phyloP scores from a whole-genome alignment of 2,113 vertebrate species.

The Xenopus tropicalis region UCB_Xtro_10.0 CM004443.2:147095001-147095500 shows the following conservation, averaged over 20 bases:
- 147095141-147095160: constrained; percentile 46
- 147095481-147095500: neutral
- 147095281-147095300: neutral
- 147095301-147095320: neutral
- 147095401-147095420: too few relatives aligned
- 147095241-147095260: neutral
- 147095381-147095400: too few relatives aligned
- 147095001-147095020: constrained; percentile 46
- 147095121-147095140: constrained; percentile 39
- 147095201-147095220: constrained; percentile 30
- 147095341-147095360: too few relatives aligned
- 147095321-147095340: neutral
- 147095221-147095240: neutral
- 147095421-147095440: too few relatives aligned
- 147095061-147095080: constrained; percentile 43
- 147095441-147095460: neutral
- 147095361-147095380: too few relatives aligned
- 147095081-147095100: constrained; percentile 45
- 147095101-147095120: constrained; percentile 42
- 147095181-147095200: constrained; percentile 60
- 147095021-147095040: constrained; percentile 45
- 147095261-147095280: neutral
- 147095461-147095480: neutral
- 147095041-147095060: constrained; percentile 43
- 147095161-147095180: constrained; percentile 57